Percentiles rank a stretch among this genome's conserved stretches.
Conservation (phyloP, 2,797 vertebrate genomes). For the Myotis planiceps region DNA sequence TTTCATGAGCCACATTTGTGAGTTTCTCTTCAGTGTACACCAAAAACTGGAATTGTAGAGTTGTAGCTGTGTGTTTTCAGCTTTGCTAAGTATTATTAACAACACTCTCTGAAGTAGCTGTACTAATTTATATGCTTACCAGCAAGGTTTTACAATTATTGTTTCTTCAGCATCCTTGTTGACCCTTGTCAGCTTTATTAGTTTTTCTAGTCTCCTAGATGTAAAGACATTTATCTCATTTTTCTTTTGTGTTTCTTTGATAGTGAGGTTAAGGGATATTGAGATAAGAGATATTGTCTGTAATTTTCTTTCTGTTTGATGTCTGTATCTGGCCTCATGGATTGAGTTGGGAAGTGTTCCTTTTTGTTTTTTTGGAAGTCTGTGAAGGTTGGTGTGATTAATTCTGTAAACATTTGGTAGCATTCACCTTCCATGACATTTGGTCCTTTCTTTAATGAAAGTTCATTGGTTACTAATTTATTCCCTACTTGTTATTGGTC, state of each 20-base stretch:
- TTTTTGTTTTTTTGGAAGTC: neutral
- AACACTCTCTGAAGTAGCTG: neutral
- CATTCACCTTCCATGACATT: neutral
- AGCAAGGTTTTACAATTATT: neutral
- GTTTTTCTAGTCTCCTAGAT: neutral
- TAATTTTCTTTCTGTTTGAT: neutral
- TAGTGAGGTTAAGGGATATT: neutral
- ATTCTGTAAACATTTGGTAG: neutral
- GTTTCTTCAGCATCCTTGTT: neutral
- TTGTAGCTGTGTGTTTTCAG: neutral
- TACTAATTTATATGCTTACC: neutral
- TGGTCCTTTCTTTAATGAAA: neutral
- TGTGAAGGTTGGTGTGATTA: neutral
- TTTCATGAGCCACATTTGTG: neutral
- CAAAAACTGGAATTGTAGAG: neutral
- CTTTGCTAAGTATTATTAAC: neutral
- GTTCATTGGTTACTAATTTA: neutral
- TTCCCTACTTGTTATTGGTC: neutral
- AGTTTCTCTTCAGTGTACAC: slow-evolving; percentile 12
- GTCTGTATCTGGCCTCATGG: neutral
- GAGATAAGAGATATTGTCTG: neutral
- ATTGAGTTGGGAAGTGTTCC: neutral
- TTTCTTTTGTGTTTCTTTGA: neutral
- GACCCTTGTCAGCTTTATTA: neutral
- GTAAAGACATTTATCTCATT: neutral